Percentiles rank a stretch among this genome's conserved stretches.
phyloP scores from a whole-genome alignment of 1,140 invertebrate species.

The Nebria ingens region DNA sequence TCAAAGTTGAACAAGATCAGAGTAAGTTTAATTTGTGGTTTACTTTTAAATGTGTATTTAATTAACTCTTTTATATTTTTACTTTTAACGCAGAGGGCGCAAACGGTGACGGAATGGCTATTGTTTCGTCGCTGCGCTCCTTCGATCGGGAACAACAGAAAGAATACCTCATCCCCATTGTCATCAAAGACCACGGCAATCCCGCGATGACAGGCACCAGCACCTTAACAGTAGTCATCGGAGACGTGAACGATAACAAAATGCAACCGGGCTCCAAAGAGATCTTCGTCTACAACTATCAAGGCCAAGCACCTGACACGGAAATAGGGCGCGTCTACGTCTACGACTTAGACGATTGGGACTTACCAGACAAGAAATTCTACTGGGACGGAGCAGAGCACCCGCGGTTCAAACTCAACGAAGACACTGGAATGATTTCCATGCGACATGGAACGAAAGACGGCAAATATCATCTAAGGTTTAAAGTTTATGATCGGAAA shows the following conservation, averaged over 20 bases:
- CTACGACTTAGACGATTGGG: conserved; percentile 95
- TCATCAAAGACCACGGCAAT: conserved; percentile 83
- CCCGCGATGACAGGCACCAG: conserved; percentile 89
- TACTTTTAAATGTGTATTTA: conserved; percentile 8
- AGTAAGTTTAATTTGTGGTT: conserved; percentile 45
- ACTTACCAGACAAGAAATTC: conserved; percentile 93
- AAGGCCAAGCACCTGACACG: conserved; percentile 83
- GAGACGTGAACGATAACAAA: conserved; percentile 93
- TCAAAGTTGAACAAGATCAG: conserved; percentile 90
- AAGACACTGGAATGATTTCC: conserved; percentile 88
- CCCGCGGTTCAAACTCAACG: conserved; percentile 75
- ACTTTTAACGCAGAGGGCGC: conserved; percentile 85
- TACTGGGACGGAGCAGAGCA: conserved; percentile 79
- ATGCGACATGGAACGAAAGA: conserved; percentile 86
- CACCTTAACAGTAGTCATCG: conserved; percentile 89
- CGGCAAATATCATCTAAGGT: conserved; percentile 74
- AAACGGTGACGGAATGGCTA: conserved; percentile 91
- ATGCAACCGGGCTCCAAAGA: conserved; percentile 94
- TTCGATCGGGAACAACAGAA: conserved; percentile 95
- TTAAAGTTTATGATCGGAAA: conserved; percentile 89
- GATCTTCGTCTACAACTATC: conserved; percentile 93
- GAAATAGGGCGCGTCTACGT: conserved; percentile 93
- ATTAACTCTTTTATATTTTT: background rate
- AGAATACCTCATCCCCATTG: conserved; percentile 88
- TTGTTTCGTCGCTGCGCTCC: conserved; percentile 76